Percentiles rank a stretch among this genome's conserved stretches.
These are phyloP conservation scores for Drosophila takahashii DNA, from an alignment of 1,140 invertebrate genomes.

Conservation along the genomic window DNA sequence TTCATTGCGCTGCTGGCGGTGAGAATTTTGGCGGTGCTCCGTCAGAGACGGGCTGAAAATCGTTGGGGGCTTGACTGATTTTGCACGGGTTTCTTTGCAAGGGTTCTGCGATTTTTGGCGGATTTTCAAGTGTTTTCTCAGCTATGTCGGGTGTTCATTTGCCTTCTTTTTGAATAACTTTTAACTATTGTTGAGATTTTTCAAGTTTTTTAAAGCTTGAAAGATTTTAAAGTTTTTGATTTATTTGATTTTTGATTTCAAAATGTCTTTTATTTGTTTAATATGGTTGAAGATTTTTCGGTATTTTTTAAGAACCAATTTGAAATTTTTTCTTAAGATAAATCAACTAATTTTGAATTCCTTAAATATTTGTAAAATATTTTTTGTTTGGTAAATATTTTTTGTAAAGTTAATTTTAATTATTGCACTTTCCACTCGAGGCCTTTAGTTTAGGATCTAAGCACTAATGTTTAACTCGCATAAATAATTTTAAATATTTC, in stretches of 20 bases:
- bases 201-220: not conserved
- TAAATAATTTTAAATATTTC: conserved; percentile 26
- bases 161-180: conserved; percentile 9
- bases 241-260: not conserved
- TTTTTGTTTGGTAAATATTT: conserved; percentile 38
- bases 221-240: conserved; percentile 1
- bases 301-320: conserved; percentile 9
- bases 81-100: not conserved
- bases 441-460: conserved; percentile 11
- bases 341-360: conserved; percentile 1
- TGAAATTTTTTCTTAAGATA: not conserved
- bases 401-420: conserved; percentile 18
- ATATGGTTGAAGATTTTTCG: not conserved
- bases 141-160: conserved; percentile 27
- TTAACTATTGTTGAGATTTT: not conserved
- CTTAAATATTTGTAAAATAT: conserved; percentile 26
- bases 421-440: conserved; percentile 68
- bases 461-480: conserved; percentile 24
- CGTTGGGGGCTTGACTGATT: conserved; percentile 58
- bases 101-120: not conserved
- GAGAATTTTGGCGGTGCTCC: conserved; percentile 83
- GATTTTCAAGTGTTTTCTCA: conserved; percentile 2
- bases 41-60: conserved; percentile 43
- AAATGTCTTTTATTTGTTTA: conserved; percentile 1
- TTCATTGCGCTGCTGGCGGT: conserved; percentile 89